A percentile compares a stretch with the other conserved stretches of the same genome.
phyloP scores from a whole-genome alignment of 2,888 invertebrate species.

The Lasioglossum morio region DNA sequence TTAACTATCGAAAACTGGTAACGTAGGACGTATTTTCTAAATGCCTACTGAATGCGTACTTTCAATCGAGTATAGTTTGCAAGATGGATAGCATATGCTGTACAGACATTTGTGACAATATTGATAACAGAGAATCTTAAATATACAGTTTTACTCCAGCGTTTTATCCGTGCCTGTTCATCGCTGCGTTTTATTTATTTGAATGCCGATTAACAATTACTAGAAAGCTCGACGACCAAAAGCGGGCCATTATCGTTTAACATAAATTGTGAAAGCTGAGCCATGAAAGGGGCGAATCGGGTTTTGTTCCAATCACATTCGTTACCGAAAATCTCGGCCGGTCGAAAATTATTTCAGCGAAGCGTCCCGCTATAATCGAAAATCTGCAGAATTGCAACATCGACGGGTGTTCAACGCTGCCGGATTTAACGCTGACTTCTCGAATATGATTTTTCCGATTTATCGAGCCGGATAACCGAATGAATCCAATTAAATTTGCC shows the following conservation, averaged over 20 bases:
- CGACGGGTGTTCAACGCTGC: background rate
- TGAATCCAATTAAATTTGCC: constrained; percentile 45
- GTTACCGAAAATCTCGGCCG: background rate
- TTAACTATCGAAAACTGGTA: background rate
- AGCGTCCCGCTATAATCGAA: constrained; percentile 15
- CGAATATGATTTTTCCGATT: constrained; percentile 34
- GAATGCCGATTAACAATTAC: background rate
- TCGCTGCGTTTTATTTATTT: background rate
- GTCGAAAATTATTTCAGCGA: constrained; percentile 3
- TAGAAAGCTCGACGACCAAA: background rate
- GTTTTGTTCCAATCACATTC: constrained; percentile 12
- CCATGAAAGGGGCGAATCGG: background rate
- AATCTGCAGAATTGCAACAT: constrained; percentile 22
- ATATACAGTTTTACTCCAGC: background rate
- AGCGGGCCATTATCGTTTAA: background rate
- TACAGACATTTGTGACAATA: too few species aligned
- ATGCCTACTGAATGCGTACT: too few species aligned
- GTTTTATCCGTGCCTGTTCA: background rate
- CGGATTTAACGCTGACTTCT: constrained; percentile 40
- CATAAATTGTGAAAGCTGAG: background rate
- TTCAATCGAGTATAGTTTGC: background rate
- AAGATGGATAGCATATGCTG: background rate
- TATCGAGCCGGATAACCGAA: constrained; percentile 37
- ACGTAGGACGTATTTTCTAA: background rate
- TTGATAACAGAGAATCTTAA: too few species aligned